These are phyloP conservation scores for Emys orbicularis DNA, from an alignment of 2,797 vertebrate species.

Conservation along the genomic window DNA sequence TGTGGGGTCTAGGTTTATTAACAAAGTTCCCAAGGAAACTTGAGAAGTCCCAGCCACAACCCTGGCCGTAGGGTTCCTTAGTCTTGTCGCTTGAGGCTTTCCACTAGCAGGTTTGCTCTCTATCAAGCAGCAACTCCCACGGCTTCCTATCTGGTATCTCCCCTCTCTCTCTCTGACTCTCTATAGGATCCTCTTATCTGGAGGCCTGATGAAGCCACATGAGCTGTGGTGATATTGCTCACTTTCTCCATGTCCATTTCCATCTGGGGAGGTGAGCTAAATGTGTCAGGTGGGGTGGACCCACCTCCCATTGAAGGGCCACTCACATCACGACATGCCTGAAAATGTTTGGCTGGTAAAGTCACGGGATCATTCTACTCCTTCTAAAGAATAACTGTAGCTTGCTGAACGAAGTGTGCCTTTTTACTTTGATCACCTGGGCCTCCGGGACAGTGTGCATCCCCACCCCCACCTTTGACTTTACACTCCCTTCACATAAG, in stretches of 20 bases:
- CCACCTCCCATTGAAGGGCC: no score
- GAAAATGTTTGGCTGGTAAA: neutral
- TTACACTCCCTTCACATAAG: slow-evolving; percentile 30
- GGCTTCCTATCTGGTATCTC: neutral
- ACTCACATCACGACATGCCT: neutral
- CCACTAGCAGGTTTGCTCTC: neutral
- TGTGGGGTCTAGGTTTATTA: neutral
- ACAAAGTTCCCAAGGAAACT: neutral
- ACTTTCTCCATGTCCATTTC: neutral
- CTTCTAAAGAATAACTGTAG: neutral
- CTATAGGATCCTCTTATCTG: neutral
- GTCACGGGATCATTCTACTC: neutral
- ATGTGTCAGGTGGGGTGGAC: neutral
- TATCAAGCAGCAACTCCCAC: neutral
- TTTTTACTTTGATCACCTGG: neutral
- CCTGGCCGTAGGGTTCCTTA: neutral
- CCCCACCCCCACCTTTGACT: neutral
- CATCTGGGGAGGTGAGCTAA: neutral
- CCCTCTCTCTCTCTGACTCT: neutral
- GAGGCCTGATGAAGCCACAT: neutral
- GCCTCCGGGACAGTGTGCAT: accelerated
- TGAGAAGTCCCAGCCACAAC: neutral
- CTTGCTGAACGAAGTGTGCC: neutral
- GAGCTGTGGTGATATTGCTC: neutral
- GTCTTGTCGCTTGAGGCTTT: neutral